Conservation (phyloP, 2,113 vertebrate species). For the Saccopteryx bilineata region DNA sequence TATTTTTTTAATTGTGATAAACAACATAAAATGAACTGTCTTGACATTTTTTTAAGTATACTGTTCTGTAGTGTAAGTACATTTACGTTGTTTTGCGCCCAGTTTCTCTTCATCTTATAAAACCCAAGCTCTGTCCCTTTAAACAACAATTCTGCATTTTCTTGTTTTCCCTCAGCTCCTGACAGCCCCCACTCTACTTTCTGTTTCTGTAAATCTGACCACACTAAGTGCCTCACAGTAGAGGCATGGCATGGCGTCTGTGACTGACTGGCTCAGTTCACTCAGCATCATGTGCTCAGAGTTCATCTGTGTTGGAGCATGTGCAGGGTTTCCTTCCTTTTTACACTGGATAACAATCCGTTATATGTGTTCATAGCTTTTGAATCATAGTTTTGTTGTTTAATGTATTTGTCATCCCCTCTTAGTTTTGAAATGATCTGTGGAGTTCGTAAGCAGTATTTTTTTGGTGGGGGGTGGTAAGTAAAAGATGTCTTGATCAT, state of each 20-base stretch:
- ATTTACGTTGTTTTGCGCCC: background rate
- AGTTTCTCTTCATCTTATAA: background rate
- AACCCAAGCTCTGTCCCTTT: background rate
- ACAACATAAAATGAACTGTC: background rate
- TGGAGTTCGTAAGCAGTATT: background rate
- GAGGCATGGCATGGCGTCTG: background rate
- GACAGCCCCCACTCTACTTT: background rate
- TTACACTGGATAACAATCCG: background rate
- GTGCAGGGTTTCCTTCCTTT: background rate
- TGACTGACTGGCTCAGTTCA: background rate
- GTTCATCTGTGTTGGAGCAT: background rate
- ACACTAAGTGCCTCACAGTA: background rate
- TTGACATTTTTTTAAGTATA: background rate
- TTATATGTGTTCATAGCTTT: background rate
- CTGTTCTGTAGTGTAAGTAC: background rate
- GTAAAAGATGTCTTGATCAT: background rate
- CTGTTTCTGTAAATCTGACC: background rate
- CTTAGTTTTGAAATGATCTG: slow-evolving; percentile 20
- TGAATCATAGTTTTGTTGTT: slow-evolving; percentile 38
- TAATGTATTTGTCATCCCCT: background rate
- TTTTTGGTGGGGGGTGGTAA: background rate
- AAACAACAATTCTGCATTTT: background rate
- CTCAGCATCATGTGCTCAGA: background rate
- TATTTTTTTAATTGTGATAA: background rate
- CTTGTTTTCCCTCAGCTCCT: background rate